Conservation (phyloP, 1,140 invertebrate species). For the Venturia canescens region DNA sequence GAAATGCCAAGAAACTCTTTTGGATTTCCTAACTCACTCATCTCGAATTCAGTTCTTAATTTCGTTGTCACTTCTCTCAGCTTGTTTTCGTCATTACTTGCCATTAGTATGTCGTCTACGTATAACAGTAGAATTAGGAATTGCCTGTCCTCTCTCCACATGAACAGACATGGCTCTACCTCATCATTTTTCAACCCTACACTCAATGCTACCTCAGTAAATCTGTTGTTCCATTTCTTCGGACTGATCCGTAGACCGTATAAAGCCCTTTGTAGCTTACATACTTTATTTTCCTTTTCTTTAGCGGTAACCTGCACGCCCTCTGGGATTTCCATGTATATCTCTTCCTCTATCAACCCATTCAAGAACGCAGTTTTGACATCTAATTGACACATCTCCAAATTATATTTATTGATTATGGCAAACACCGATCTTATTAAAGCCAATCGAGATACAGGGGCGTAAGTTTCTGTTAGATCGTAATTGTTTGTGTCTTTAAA, state of each 20-base stretch:
- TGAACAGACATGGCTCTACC: no score
- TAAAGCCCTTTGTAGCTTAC: slow-evolving; percentile 45
- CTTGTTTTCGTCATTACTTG: no score
- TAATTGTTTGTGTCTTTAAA: slow-evolving; percentile 42
- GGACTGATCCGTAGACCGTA: slow-evolving; percentile 48
- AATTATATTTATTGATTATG: slow-evolving; percentile 25
- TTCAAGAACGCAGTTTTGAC: slow-evolving; percentile 62
- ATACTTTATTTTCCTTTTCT: slow-evolving; percentile 30
- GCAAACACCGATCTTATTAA: slow-evolving; percentile 18
- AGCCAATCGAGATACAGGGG: slow-evolving; percentile 30
- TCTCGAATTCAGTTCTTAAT: no score
- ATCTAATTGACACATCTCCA: slow-evolving; percentile 49
- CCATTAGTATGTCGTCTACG: no score
- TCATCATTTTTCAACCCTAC: no score
- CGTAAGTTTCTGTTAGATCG: slow-evolving; percentile 36
- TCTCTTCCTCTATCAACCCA: slow-evolving; percentile 65
- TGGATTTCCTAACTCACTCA: no score
- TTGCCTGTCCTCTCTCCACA: no score
- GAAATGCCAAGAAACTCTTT: no score
- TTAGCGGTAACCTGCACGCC: slow-evolving; percentile 42
- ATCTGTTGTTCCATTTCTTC: slow-evolving; percentile 44
- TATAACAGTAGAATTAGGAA: no score
- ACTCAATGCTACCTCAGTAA: neutral
- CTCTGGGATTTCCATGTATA: slow-evolving; percentile 70
- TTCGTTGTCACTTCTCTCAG: neutral